Evolutionary conservation across 1,140 invertebrate species (phyloP).

Genomic region (Coelopa frigida): DNA sequence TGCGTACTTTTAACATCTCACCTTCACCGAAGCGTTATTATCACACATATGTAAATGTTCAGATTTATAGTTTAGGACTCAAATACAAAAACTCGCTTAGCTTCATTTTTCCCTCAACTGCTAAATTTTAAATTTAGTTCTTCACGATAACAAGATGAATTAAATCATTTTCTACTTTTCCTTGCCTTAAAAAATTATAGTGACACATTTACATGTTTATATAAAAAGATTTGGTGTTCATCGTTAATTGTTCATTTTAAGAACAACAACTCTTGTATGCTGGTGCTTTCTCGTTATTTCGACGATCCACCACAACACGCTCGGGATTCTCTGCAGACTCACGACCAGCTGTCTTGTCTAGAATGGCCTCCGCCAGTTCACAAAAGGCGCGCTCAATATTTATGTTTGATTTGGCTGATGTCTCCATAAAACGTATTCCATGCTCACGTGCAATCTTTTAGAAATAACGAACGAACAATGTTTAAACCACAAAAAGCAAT

Average conservation of each 20-base stretch:
- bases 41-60: no score
- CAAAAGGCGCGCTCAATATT: conserved; percentile 97
- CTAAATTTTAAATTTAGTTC: no score
- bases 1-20: no score
- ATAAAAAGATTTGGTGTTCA: no score
- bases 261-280: conserved; percentile 44
- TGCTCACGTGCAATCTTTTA: conserved; percentile 92
- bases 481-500: neutral
- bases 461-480: neutral
- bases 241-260: conserved; percentile 26
- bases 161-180: no score
- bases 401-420: conserved; percentile 95
- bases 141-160: no score
- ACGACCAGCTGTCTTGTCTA: conserved; percentile 72
- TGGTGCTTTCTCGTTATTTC: conserved; percentile 46
- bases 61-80: no score
- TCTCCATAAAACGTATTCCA: conserved; percentile 97
- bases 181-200: no score
- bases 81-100: no score
- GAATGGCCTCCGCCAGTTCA: conserved; percentile 92
- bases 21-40: no score
- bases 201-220: no score
- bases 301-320: conserved; percentile 57
- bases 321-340: conserved; percentile 61
- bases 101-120: no score